Evolutionary conservation across 92 coral and sea anemone genomes (phyloP), one percentile per base, ranked within the genome.

Genomic region (Heliopora coerulea): DNA sequence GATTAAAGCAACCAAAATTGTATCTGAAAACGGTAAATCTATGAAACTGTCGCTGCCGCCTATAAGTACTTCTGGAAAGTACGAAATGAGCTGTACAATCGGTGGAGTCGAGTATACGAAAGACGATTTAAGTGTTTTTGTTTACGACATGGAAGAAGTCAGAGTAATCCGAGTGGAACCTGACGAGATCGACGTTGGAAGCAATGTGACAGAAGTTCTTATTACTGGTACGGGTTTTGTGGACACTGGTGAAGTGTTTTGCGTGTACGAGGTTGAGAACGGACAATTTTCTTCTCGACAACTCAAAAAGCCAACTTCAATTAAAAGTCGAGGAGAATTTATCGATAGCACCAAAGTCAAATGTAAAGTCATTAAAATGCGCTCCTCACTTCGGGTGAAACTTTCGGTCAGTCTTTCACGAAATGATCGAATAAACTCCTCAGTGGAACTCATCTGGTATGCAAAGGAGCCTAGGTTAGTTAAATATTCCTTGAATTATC

Each of bases 161-260:
- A 56, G 30, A 1, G 73, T 66, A 12, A 26, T 32, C n/a, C 25
- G 34, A 13, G 56, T 66, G 24, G 73, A 66, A 23, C 73, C 73
- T 9, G 20, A 19, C 1, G 57, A 46, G 21, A 49, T 66, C 20
- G 73, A 41, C 1, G 37, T 66, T 41, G 73, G 73, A 12, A 23
- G 52, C 34, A 25, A 27, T 21, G 52, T 66, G 0, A 66, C 33
- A 0, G 27, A 41, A 30, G 57, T 66, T 66, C 40, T 48, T 18
- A 9, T 66, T 26, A 66, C 73, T 41, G 73, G 73, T 18, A n/a
- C 31, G 7, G 57, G 57, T 18, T 41, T 66, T 28, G 27, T 66
- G 54, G 57, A 66, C 26, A 39, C 32, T 18, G 20, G 31, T 7
- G 73, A 21, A 41, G 26, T 66, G 15, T 41, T 44, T n/a, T 66